phyloP scores from a whole-genome alignment of 1,140 invertebrate genomes.

The Triops longicaudatus region DNA sequence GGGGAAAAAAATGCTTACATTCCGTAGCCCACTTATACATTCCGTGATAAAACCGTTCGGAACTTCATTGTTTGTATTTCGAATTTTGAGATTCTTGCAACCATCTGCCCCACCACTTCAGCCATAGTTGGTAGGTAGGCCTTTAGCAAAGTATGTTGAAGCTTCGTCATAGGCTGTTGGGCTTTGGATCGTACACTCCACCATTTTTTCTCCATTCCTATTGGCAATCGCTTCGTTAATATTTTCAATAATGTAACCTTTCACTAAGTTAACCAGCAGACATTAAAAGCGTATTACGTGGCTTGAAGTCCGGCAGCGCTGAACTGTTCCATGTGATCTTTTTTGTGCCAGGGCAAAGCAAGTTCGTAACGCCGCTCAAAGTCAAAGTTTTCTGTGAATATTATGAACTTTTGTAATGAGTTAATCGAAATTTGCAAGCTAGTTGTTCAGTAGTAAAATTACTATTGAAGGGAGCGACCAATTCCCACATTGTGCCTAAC shows the following conservation, averaged over 20 bases:
- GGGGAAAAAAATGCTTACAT: slow-evolving; percentile 61
- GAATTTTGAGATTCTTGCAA: slow-evolving; percentile 55
- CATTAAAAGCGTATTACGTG: slow-evolving; percentile 5
- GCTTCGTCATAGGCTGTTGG: slow-evolving; percentile 36
- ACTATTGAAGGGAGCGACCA: slow-evolving; percentile 51
- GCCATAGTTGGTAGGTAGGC: slow-evolving; percentile 37
- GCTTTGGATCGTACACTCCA: slow-evolving; percentile 35
- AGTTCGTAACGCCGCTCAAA: background rate
- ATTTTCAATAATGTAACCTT: no score
- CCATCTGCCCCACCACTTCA: slow-evolving; percentile 35
- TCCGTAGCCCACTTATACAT: slow-evolving; percentile 81
- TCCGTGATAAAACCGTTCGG: slow-evolving; percentile 66
- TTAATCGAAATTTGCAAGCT: no score
- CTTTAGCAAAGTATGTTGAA: slow-evolving; percentile 33
- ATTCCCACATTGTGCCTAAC: slow-evolving; percentile 72
- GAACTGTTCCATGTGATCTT: slow-evolving; percentile 4
- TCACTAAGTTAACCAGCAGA: no score
- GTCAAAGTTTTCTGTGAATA: background rate
- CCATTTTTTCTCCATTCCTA: slow-evolving; percentile 41
- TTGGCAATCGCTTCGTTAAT: no score
- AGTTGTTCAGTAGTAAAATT: no score
- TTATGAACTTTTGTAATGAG: no score
- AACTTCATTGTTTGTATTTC: slow-evolving; percentile 55
- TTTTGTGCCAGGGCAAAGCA: slow-evolving; percentile 36
- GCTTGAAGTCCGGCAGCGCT: slow-evolving; percentile 19